These are phyloP conservation scores for Sula dactylatra DNA, from an alignment of 2,113 vertebrate genomes.

Conservation along the genomic window DNA sequence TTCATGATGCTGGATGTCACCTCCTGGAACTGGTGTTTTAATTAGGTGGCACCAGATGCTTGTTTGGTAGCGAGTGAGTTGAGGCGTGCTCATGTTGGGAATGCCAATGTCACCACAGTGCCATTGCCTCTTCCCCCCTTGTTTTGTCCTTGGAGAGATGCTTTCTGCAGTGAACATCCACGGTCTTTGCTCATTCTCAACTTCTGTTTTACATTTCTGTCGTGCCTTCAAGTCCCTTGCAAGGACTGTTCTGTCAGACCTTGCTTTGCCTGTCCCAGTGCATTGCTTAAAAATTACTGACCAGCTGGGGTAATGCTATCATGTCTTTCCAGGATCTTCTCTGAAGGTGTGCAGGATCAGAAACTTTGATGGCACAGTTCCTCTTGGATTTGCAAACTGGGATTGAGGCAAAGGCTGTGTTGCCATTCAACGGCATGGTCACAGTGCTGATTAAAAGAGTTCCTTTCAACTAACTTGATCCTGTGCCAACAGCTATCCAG, in stretches of 20 bases:
- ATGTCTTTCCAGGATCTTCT: neutral
- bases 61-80: neutral
- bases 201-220: neutral
- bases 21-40: slow-evolving; percentile 53
- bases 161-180: neutral
- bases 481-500: neutral
- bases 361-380: neutral
- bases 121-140: neutral
- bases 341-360: fast-evolving
- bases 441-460: neutral
- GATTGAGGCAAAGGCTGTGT: neutral
- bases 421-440: neutral
- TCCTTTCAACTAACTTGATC: neutral
- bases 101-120: neutral
- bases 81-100: neutral
- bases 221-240: neutral
- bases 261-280: fast-evolving
- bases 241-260: neutral
- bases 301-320: fast-evolving
- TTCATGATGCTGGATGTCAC: slow-evolving; percentile 27
- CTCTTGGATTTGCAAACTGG: neutral
- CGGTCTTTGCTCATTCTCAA: neutral
- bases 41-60: slow-evolving; percentile 65
- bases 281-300: neutral
- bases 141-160: neutral